Percentiles rank a stretch among this genome's conserved stretches.
phyloP scores from a whole-genome alignment of 2,888 invertebrate genomes.

The Eupithecia pulchellata region DNA sequence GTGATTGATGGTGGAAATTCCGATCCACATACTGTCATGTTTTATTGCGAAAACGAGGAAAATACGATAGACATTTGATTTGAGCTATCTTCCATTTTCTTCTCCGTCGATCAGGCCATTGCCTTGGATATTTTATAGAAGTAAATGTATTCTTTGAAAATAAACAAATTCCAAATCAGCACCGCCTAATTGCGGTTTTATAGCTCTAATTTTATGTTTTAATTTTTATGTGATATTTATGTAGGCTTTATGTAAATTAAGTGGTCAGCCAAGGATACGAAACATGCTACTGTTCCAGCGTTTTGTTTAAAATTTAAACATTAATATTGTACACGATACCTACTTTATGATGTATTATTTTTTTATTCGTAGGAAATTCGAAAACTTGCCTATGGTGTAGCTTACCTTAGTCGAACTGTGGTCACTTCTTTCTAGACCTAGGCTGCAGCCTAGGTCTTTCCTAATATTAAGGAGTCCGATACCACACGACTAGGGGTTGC shows the following conservation, averaged over 20 bases:
- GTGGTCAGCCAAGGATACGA: conserved; percentile 1
- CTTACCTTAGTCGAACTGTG: neutral
- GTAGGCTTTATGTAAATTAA: conserved; percentile 29
- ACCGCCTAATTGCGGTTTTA: conserved; percentile 10
- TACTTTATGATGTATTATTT: neutral
- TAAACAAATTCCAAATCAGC: conserved; percentile 18
- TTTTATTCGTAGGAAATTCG: neutral
- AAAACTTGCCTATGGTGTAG: neutral
- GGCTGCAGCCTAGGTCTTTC: neutral
- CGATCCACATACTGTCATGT: conserved; percentile 24
- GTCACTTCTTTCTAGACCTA: neutral
- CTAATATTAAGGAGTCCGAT: neutral
- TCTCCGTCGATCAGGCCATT: neutral
- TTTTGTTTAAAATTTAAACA: neutral
- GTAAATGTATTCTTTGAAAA: neutral
- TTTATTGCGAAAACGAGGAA: conserved; percentile 14
- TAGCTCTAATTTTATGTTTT: conserved; percentile 15
- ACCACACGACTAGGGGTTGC: too few relatives aligned
- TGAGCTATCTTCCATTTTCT: neutral
- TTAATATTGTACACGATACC: neutral
- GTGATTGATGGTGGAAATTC: conserved; percentile 51
- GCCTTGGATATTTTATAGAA: neutral
- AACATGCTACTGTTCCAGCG: neutral
- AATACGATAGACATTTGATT: conserved; percentile 5
- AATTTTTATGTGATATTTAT: conserved; percentile 29